Evolutionary conservation across 2,797 vertebrate species (phyloP).

Genomic region (Acridotheres tristis): DNA sequence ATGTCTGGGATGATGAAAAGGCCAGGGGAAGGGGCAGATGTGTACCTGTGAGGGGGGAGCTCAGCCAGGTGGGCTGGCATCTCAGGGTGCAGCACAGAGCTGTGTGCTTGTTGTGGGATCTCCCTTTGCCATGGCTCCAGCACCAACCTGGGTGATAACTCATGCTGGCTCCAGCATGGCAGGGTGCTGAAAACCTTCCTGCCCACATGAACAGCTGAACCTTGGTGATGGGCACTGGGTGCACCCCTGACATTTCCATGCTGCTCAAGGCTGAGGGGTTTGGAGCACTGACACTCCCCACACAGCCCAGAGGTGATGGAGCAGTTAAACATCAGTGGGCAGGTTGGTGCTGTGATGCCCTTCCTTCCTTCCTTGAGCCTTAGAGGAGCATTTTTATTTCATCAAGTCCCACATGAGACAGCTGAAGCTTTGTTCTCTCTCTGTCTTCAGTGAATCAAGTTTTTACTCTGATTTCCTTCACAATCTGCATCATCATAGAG

Average conservation of each 20-base stretch:
- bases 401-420: not conserved
- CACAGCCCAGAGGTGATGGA: accelerated
- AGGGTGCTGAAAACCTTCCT: not conserved
- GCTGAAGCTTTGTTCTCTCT: not conserved
- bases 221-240: accelerated
- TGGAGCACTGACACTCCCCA: accelerated
- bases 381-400: not conserved
- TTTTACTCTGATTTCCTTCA: not conserved
- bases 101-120: slow-evolving; percentile 5
- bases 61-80: not conserved
- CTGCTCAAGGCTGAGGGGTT: not conserved
- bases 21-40: not conserved
- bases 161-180: not conserved
- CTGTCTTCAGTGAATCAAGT: not conserved
- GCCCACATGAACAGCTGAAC: accelerated
- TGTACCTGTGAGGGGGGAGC: not conserved
- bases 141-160: not conserved
- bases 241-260: not conserved
- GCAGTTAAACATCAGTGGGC: not conserved
- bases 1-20: slow-evolving; percentile 7
- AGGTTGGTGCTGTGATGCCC: not conserved
- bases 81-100: not conserved
- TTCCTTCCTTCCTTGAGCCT: not conserved
- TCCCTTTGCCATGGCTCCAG: not conserved
- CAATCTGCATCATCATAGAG: not conserved